These are phyloP conservation scores for Bungarus multicinctus DNA, from an alignment of 2,113 vertebrate genomes.

Conservation along the genomic window DNA sequence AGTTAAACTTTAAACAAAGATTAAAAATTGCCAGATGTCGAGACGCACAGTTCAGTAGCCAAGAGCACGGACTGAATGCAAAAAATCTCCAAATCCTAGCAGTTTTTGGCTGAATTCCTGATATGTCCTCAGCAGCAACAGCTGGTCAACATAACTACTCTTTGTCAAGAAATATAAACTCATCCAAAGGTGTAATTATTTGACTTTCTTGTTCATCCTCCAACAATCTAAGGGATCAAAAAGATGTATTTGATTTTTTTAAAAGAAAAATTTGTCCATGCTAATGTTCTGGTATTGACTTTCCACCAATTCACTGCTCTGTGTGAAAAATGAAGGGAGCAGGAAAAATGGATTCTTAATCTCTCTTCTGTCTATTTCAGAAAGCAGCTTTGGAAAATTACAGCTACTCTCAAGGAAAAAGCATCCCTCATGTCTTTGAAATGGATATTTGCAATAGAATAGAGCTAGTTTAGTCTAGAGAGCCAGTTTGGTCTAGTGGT, in stretches of 20 bases:
- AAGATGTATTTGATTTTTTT: constrained; percentile 51
- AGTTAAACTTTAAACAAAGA: not conserved
- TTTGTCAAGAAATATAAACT: not conserved
- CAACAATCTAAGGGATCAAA: constrained; percentile 52
- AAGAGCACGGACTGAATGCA: not conserved
- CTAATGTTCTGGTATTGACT: constrained; percentile 57
- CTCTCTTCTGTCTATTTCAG: constrained; percentile 39
- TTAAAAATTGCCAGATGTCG: not conserved
- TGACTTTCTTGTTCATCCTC: not conserved
- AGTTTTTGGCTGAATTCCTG: not conserved
- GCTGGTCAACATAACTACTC: not conserved
- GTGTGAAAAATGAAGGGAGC: constrained; percentile 61
- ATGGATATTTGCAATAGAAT: constrained; percentile 23
- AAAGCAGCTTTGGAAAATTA: constrained; percentile 49
- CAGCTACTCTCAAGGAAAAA: constrained; percentile 51
- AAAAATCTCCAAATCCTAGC: not conserved
- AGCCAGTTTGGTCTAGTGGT: not conserved
- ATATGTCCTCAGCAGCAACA: not conserved
- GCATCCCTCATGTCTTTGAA: constrained; percentile 49
- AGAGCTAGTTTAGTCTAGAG: not conserved
- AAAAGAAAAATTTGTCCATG: constrained; percentile 53
- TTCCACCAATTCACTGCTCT: constrained; percentile 58
- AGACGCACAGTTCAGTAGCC: not conserved
- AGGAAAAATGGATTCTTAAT: constrained; percentile 56
- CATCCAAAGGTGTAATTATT: not conserved